phyloP scores from a whole-genome alignment of 2,113 vertebrate genomes.

The Bambusicola thoracicus region DNA sequence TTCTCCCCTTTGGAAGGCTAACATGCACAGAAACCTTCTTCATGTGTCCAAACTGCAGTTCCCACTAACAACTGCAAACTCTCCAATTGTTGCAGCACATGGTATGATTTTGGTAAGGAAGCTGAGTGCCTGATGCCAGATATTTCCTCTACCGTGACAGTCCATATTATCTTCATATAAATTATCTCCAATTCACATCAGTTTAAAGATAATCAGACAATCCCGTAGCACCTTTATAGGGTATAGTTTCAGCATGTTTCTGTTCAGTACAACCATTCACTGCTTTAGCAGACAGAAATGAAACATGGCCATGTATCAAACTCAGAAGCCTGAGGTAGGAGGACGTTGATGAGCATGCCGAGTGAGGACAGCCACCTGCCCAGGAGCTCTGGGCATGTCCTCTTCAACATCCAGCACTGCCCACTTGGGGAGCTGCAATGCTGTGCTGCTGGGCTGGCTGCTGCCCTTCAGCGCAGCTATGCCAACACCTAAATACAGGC shows the following conservation, averaged over 20 bases:
- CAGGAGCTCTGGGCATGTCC: accelerated
- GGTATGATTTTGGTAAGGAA: neutral
- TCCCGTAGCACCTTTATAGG: neutral
- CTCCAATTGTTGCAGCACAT: neutral
- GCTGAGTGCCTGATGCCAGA: neutral
- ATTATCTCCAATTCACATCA: neutral
- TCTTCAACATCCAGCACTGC: neutral
- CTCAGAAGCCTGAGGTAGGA: neutral
- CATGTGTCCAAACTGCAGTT: neutral
- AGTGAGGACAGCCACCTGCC: neutral
- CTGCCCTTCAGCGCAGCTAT: accelerated
- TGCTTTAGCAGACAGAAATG: neutral
- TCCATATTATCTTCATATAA: neutral
- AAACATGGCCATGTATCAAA: neutral
- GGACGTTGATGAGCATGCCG: accelerated
- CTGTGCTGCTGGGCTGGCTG: accelerated
- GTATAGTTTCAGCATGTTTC: neutral
- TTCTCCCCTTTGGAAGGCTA: neutral
- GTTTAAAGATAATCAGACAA: neutral
- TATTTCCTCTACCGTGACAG: neutral
- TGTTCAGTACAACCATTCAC: neutral
- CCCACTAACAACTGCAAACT: neutral
- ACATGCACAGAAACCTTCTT: neutral
- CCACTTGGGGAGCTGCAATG: neutral
- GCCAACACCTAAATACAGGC: neutral